Evolutionary conservation across 1,140 invertebrate genomes (phyloP).

Genomic region (Drosophila tropicalis): DNA sequence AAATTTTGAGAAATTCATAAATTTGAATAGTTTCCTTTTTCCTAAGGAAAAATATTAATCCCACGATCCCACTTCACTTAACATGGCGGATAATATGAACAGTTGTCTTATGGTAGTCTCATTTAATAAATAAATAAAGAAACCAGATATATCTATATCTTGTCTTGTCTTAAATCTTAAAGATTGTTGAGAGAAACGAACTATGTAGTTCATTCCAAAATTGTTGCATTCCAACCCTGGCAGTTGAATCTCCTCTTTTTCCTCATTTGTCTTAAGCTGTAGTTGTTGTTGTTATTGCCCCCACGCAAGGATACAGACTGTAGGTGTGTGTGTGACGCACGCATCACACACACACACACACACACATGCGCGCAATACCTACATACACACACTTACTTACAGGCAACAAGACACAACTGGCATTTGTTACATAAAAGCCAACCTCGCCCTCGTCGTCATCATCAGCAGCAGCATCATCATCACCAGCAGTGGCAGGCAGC

Average conservation of each 20-base stretch:
- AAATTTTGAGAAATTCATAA: too few relatives aligned
- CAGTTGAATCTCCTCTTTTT: conserved; percentile 7
- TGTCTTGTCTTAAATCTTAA: too few relatives aligned
- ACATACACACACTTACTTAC: conserved; percentile 31
- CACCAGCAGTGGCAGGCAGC: conserved; percentile 40
- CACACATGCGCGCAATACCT: conserved; percentile 10
- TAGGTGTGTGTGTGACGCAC: conserved; percentile 41
- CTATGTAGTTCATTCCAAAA: not conserved
- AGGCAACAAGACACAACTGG: conserved; percentile 68
- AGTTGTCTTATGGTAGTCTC: too few relatives aligned
- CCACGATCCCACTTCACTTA: too few relatives aligned
- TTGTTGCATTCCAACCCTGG: conserved; percentile 1
- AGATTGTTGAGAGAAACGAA: not conserved
- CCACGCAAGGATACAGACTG: conserved; percentile 45
- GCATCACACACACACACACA: conserved; percentile 4
- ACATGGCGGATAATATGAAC: too few relatives aligned
- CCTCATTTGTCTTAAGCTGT: conserved; percentile 11
- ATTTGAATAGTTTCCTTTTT: too few relatives aligned
- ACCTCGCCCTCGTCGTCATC: conserved; percentile 52
- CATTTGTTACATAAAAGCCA: conserved; percentile 70
- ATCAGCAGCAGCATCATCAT: conserved; percentile 47
- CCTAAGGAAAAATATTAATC: too few relatives aligned
- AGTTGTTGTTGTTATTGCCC: conserved; percentile 45
- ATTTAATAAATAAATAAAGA: too few relatives aligned
- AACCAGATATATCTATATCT: too few relatives aligned